Evolutionary conservation across 2,113 vertebrate species (phyloP).

Genomic region (Micronycteris hirsuta): DNA sequence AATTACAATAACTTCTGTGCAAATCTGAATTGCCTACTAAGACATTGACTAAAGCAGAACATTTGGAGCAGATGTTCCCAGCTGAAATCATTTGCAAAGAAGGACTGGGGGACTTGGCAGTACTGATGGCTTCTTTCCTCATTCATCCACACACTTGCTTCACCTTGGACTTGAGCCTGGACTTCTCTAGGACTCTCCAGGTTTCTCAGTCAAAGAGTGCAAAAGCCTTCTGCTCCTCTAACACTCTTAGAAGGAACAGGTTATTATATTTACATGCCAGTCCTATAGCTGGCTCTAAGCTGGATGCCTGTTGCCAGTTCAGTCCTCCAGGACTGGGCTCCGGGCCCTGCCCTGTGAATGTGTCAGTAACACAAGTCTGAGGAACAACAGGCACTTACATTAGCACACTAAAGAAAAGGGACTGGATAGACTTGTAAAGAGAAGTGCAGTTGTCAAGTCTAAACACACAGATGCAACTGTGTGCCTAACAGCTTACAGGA

Average conservation of each 20-base stretch:
- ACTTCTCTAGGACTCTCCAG: background rate
- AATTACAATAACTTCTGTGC: background rate
- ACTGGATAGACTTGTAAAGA: background rate
- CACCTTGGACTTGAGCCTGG: background rate
- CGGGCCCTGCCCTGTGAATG: background rate
- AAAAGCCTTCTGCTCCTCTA: background rate
- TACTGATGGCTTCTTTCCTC: background rate
- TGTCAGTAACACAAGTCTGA: background rate
- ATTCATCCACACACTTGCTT: background rate
- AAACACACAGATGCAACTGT: background rate
- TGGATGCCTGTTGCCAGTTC: background rate
- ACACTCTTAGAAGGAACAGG: conserved; percentile 23
- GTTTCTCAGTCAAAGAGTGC: background rate
- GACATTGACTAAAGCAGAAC: background rate
- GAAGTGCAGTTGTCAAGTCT: background rate
- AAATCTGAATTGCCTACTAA: background rate
- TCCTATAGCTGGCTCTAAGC: background rate
- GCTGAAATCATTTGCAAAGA: background rate
- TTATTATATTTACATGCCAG: background rate
- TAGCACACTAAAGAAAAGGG: background rate
- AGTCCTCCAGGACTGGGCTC: background rate
- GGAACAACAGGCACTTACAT: background rate
- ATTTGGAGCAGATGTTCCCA: background rate
- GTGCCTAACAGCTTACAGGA: background rate
- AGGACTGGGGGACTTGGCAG: background rate